These are phyloP conservation scores for Hypanus sabinus DNA, from an alignment of 2,113 vertebrate genomes.

Conservation along the genomic window DNA sequence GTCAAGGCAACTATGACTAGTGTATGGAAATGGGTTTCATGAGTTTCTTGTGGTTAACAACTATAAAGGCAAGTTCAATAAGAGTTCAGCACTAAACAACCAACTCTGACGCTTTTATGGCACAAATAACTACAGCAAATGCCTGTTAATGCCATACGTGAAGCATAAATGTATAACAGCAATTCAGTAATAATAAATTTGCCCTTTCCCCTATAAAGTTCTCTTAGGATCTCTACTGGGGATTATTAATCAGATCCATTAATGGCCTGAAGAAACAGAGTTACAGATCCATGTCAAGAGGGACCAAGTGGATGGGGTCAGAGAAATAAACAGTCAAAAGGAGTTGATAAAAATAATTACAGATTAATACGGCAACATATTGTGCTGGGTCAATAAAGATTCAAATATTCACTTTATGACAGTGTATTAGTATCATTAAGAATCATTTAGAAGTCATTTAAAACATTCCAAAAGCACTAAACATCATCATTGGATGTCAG, in stretches of 20 bases:
- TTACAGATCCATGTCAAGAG: background rate
- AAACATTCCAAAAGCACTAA: background rate
- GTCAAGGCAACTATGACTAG: background rate
- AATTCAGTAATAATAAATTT: background rate
- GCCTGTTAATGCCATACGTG: background rate
- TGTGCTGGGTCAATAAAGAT: background rate
- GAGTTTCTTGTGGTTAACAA: background rate
- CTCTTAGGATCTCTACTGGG: background rate
- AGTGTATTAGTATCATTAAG: background rate
- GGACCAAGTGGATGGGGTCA: background rate
- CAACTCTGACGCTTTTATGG: background rate
- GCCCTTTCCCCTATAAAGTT: background rate
- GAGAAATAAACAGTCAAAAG: background rate
- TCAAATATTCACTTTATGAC: background rate
- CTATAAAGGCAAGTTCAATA: background rate
- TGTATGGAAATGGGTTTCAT: background rate
- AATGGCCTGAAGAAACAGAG: background rate
- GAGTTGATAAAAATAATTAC: background rate
- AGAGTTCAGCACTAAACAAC: background rate
- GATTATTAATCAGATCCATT: background rate
- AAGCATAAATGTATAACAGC: background rate
- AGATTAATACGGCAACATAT: background rate
- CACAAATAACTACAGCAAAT: background rate
- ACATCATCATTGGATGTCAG: background rate
- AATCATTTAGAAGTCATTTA: background rate